These are phyloP conservation scores for Karalla daura DNA, from an alignment of 2,797 vertebrate species.

Conservation along the genomic window DNA sequence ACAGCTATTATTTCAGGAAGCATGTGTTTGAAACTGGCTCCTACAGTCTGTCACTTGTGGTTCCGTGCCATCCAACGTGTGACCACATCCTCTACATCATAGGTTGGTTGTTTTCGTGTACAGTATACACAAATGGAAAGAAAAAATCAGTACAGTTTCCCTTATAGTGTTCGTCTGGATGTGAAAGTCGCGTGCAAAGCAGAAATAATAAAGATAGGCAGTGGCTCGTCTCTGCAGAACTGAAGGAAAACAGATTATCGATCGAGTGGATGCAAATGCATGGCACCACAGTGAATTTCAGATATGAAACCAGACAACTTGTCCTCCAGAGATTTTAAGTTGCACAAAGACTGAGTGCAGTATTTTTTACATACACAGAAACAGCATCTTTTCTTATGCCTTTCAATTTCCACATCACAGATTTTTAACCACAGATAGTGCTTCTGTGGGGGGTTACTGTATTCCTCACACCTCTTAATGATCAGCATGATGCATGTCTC, in stretches of 20 bases:
- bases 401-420: no score
- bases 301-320: no score
- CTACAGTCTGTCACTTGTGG: constrained; percentile 54
- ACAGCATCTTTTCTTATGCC: no score
- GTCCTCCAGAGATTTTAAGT: neutral
- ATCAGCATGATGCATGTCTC: no score
- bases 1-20: constrained; percentile 34
- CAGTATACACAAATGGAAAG: neutral
- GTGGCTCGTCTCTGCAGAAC: neutral
- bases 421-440: no score
- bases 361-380: no score
- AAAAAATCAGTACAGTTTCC: neutral
- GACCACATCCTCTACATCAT: constrained; percentile 64
- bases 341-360: no score
- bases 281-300: neutral
- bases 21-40: constrained; percentile 31
- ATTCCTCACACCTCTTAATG: no score
- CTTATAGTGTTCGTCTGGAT: neutral
- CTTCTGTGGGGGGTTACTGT: no score
- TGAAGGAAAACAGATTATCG: neutral
- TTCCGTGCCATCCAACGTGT: constrained; percentile 53
- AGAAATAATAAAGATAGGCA: neutral
- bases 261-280: neutral
- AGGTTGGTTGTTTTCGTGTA: constrained; percentile 31
- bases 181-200: neutral